Percentiles rank a stretch among this genome's conserved stretches.
These are phyloP conservation scores for Drosophila pandora DNA, from an alignment of 1,140 invertebrate species.

Conservation along the genomic window DNA sequence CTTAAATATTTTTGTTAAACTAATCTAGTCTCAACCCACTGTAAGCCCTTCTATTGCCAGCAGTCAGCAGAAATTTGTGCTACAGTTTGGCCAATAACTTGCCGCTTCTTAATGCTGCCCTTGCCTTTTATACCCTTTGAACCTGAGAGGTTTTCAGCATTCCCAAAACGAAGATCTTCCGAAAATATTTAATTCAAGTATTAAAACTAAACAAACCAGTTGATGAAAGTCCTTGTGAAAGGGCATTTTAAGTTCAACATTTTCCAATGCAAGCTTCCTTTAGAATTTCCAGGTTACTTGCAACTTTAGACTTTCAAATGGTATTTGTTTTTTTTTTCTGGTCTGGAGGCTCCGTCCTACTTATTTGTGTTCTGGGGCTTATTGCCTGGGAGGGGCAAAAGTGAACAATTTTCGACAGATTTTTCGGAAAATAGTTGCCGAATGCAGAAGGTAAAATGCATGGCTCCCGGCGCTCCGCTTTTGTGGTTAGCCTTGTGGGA, in stretches of 20 bases:
- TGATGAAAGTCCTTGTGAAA: conserved; percentile 2
- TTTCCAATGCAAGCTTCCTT: conserved; percentile 10
- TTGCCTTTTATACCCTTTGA: conserved; percentile 14
- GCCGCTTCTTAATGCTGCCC: conserved; percentile 51
- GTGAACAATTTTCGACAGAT: conserved; percentile 75
- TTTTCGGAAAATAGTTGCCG: conserved; percentile 68
- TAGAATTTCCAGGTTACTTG: conserved; percentile 33
- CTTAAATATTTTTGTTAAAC: background rate
- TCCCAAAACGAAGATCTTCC: background rate
- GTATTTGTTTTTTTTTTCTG: conserved; percentile 16
- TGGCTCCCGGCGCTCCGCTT: conserved; percentile 43
- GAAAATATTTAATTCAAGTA: conserved; percentile 17
- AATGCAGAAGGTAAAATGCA: conserved; percentile 60
- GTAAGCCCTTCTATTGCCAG: conserved; percentile 49
- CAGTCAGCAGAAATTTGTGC: conserved; percentile 69
- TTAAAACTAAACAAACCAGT: background rate
- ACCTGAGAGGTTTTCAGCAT: conserved; percentile 10
- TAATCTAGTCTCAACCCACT: background rate
- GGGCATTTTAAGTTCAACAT: conserved; percentile 23
- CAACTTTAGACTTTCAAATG: conserved; percentile 60
- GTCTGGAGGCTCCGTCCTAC: conserved; percentile 1
- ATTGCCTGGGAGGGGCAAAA: conserved; percentile 53
- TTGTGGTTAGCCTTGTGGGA: conserved; percentile 65
- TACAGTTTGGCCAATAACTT: conserved; percentile 63
- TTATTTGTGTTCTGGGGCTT: conserved; percentile 76